phyloP scores from a whole-genome alignment of 2,113 vertebrate genomes.

The Daubentonia madagascariensis region DNA sequence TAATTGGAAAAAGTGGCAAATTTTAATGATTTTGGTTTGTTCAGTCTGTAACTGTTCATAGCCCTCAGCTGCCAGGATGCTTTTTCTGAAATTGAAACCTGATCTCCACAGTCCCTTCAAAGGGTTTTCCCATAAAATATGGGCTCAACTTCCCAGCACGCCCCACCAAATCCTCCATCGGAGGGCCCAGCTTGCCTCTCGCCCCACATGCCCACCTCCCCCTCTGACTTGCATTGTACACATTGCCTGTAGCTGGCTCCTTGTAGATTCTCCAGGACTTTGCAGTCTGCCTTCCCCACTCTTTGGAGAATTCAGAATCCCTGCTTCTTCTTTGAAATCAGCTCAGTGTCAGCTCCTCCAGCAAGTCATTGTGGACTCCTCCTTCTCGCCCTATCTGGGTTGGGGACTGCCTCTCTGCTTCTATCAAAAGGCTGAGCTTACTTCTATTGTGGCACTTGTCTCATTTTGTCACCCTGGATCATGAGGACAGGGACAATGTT shows the following conservation, averaged over 20 bases:
- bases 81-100: background rate
- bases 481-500: background rate
- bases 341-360: background rate
- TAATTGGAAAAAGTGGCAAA: background rate
- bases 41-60: background rate
- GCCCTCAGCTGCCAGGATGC: background rate
- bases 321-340: background rate
- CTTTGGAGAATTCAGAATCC: background rate
- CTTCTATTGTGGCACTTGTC: background rate
- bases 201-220: background rate
- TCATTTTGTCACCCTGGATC: background rate
- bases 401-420: background rate
- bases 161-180: rapidly evolving
- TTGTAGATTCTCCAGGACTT: background rate
- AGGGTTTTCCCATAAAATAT: background rate
- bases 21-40: background rate
- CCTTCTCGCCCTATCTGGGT: background rate
- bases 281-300: background rate
- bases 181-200: background rate
- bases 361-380: background rate
- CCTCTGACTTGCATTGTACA: background rate
- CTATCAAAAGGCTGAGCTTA: background rate
- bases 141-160: background rate
- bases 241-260: background rate
- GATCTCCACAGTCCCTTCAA: background rate